These are phyloP conservation scores for Synergus japonicus DNA, from an alignment of 2,888 invertebrate species.

Conservation along the genomic window DNA sequence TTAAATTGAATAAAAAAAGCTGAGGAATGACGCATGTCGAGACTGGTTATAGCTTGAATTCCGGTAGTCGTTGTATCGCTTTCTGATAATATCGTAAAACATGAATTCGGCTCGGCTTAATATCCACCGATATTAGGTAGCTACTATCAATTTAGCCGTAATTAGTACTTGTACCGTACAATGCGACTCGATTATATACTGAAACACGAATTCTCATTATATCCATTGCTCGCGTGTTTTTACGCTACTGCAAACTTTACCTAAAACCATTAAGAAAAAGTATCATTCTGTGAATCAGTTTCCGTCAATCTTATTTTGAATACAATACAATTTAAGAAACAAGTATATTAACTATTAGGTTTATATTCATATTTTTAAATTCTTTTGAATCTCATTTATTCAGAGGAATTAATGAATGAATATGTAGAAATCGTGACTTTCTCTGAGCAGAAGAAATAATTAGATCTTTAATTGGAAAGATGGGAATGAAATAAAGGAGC, in stretches of 20 bases:
- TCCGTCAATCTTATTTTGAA: neutral
- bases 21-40: neutral
- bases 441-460: neutral
- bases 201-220: conserved; percentile 49
- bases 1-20: neutral
- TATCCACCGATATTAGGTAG: neutral
- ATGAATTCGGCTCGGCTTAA: neutral
- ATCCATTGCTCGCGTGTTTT: conserved; percentile 42
- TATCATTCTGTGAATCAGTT: neutral
- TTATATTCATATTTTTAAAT: neutral
- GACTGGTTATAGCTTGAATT: neutral
- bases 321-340: neutral
- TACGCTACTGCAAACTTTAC: neutral
- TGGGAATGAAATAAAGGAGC: no score
- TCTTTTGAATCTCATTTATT: neutral
- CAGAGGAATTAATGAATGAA: no score
- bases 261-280: neutral
- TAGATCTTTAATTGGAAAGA: neutral
- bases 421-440: neutral
- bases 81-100: neutral
- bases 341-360: no score
- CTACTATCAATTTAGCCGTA: conserved; percentile 28
- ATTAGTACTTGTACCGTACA: conserved; percentile 40
- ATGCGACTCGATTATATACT: conserved; percentile 43
- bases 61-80: neutral